phyloP scores from a whole-genome alignment of 2,888 invertebrate genomes.

The Cotesia congregata region DNA sequence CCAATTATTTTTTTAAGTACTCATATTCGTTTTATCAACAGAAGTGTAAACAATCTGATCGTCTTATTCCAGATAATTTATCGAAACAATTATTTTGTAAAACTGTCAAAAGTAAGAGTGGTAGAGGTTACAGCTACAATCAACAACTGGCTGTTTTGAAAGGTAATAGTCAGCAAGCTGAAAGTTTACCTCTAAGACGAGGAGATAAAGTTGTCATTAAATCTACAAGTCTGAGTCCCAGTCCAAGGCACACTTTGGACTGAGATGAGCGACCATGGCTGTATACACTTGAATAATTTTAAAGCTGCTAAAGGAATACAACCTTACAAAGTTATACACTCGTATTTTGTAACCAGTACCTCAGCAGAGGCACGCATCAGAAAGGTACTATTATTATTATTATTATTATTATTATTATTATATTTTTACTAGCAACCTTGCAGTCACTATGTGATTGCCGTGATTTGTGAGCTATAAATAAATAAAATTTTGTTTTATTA shows the following conservation, averaged over 20 bases:
- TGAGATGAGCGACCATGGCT: conserved; percentile 80
- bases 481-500: too few species aligned
- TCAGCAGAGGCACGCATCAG: conserved; percentile 84
- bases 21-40: not conserved
- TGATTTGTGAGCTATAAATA: too few species aligned
- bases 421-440: not conserved
- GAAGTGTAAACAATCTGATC: not conserved
- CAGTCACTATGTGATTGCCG: too few species aligned
- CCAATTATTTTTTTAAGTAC: conserved; percentile 36
- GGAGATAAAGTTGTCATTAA: not conserved
- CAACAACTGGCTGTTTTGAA: not conserved
- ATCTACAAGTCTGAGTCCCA: conserved; percentile 33
- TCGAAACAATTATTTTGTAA: conserved; percentile 52
- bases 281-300: conserved; percentile 84
- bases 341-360: conserved; percentile 87
- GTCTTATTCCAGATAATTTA: not conserved
- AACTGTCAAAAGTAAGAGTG: conserved; percentile 53
- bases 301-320: conserved; percentile 83
- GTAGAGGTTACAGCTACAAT: conserved; percentile 12
- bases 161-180: not conserved
- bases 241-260: conserved; percentile 46
- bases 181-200: not conserved
- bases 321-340: conserved; percentile 85
- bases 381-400: conserved; percentile 75
- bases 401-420: conserved; percentile 48